Conservation (phyloP, 2,888 invertebrate genomes). For the Cosmopolites sordidus region DNA sequence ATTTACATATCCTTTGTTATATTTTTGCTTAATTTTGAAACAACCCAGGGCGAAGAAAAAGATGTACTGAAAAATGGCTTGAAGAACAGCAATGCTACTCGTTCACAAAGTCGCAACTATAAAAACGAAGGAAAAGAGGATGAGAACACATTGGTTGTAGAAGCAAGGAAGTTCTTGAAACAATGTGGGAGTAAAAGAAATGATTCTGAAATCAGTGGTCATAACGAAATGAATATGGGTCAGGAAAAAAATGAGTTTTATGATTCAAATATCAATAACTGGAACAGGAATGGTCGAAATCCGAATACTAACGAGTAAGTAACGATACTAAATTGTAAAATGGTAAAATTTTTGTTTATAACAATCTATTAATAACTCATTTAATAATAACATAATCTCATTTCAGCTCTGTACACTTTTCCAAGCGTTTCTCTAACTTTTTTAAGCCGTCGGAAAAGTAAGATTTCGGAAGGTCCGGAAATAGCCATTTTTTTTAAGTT, state of each 20-base stretch:
- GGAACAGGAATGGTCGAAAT: constrained; percentile 1
- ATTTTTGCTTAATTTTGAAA: no score
- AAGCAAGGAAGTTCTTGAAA: constrained; percentile 36
- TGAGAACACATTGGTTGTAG: constrained; percentile 32
- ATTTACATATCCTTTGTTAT: no score
- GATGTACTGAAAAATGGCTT: constrained; percentile 29
- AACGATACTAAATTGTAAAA: no score
- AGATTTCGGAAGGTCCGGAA: no score
- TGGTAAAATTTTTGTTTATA: no score
- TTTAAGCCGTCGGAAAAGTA: no score
- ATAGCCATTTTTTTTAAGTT: no score
- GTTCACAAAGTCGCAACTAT: background rate
- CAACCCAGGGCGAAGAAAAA: background rate
- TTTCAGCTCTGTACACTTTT: no score
- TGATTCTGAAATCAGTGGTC: background rate
- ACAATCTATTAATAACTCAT: no score
- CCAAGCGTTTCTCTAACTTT: no score
- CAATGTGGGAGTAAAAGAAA: constrained; percentile 37
- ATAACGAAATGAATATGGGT: background rate
- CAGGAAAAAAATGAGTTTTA: constrained; percentile 1
- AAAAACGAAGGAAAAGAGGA: constrained; percentile 20
- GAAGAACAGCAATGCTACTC: constrained; percentile 26
- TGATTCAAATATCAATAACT: background rate
- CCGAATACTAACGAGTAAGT: constrained; percentile 4
- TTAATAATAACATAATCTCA: no score